A percentile compares a stretch with the other conserved stretches of the same genome.
Evolutionary conservation across 2,888 invertebrate species (phyloP).

Genomic region (Lagria hirta): DNA sequence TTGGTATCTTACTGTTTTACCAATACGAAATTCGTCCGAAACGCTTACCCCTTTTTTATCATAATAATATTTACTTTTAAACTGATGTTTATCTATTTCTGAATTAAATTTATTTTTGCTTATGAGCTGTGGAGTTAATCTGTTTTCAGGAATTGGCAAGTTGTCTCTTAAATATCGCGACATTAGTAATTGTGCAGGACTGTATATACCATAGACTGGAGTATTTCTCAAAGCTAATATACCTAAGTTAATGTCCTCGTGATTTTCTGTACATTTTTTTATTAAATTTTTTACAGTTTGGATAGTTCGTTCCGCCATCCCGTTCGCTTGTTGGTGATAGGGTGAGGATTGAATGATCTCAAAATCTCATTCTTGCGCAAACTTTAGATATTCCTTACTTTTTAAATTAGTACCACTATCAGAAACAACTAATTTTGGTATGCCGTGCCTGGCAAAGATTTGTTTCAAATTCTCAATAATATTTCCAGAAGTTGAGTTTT

Average conservation of each 20-base stretch:
- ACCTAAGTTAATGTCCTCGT: conserved; percentile 1
- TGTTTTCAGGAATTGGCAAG: too few species aligned
- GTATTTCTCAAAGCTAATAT: conserved; percentile 1
- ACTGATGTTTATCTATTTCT: too few species aligned
- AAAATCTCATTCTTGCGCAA: conserved; percentile 13
- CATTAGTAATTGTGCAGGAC: background rate
- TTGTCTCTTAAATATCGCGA: background rate
- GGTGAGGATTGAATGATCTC: conserved; percentile 8
- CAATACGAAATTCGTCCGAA: too few species aligned
- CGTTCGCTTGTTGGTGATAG: conserved; percentile 11
- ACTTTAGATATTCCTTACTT: conserved; percentile 11
- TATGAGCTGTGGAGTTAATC: too few species aligned
- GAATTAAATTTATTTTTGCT: too few species aligned
- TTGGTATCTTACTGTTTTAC: too few species aligned
- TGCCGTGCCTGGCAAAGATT: background rate
- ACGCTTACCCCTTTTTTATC: too few species aligned
- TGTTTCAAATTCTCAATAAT: background rate
- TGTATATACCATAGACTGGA: background rate
- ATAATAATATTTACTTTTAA: too few species aligned
- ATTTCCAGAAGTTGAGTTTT: background rate
- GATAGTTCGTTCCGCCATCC: conserved; percentile 4
- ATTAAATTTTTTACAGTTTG: conserved; percentile 16
- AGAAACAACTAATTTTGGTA: background rate
- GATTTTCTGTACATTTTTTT: conserved; percentile 10
- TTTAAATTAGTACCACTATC: background rate